A percentile compares a stretch with the other conserved stretches of the same genome.
These are phyloP conservation scores for Drosophila ananassae DNA, from an alignment of 1,140 invertebrate species.

Conservation along the genomic window DNA sequence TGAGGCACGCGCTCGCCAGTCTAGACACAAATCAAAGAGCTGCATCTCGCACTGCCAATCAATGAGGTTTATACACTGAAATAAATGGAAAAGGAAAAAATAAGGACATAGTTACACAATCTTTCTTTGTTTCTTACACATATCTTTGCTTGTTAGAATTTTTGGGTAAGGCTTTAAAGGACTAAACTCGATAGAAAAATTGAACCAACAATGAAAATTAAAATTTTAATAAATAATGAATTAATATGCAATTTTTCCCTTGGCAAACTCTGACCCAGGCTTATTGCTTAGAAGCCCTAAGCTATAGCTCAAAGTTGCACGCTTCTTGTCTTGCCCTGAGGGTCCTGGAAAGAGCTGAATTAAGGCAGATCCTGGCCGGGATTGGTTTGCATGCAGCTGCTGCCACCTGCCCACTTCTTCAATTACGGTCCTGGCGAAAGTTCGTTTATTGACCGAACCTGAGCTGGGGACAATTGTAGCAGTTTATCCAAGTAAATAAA, in stretches of 20 bases:
- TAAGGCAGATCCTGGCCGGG: slow-evolving; percentile 7
- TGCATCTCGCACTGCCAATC: slow-evolving; percentile 55
- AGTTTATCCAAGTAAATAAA: slow-evolving; percentile 51
- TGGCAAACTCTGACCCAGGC: not conserved
- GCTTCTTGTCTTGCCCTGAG: slow-evolving; percentile 11
- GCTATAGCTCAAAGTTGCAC: slow-evolving; percentile 14
- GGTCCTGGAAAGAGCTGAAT: slow-evolving; percentile 42
- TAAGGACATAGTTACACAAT: too few species aligned
- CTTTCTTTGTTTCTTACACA: too few species aligned
- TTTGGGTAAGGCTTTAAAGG: too few species aligned
- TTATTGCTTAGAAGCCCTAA: not conserved
- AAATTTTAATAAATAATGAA: not conserved
- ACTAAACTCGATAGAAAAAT: too few species aligned
- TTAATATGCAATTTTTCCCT: not conserved
- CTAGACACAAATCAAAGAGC: slow-evolving; percentile 75
- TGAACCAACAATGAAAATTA: not conserved
- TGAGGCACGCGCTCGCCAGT: slow-evolving; percentile 45
- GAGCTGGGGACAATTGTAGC: slow-evolving; percentile 47
- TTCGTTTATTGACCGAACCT: slow-evolving; percentile 50
- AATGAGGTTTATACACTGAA: slow-evolving; percentile 16
- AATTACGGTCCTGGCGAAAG: slow-evolving; percentile 57
- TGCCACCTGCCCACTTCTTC: slow-evolving; percentile 22
- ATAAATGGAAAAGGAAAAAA: not conserved
- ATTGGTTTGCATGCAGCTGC: slow-evolving; percentile 35
- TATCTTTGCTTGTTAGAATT: too few species aligned